Evolutionary conservation across 2,797 vertebrate genomes (phyloP), one percentile per base, ranked within the genome.

Genomic region (Argyrosomus regius): DNA sequence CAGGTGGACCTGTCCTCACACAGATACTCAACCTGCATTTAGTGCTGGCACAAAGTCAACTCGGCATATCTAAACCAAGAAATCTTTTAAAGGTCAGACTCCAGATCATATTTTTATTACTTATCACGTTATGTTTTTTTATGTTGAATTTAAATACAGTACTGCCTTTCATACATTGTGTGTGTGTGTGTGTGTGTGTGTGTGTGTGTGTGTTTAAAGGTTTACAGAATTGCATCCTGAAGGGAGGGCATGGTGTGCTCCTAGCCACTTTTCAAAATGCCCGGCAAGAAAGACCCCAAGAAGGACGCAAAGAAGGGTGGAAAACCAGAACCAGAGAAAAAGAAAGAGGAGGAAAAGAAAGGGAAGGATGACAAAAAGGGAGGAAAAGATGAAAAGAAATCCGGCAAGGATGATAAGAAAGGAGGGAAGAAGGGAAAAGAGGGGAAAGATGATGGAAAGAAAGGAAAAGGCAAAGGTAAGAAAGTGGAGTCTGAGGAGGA

Each of bases 401-500:
- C 77, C 28, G 45, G 86, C 20, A 92, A 93, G 31, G 90, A 92
- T 18, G 90, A 92, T 43, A 94, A 94, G 81, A 95, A 95, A 83
- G 91, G 89, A 2, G 92, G 86, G 1, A 92, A 92, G 64, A 93
- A 92, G 43, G 92, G 87, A 57, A 93, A 93, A 49, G 89, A 92
- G 82, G 88, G 88, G 5, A 95, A 93, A 79, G 94, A 94, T 72
- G 92, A 92, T 78, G 91, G 90, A 64, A 95, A 94, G 79, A 94
- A 94, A 82, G 85, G 92, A 79, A 94, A 93, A 75, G 92, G 90
- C 0, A 94, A 93, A 75, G 83, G 87, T 5, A 95, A 95, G 83
- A 98, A 97, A 82, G 96, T 93, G 13, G 96, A 97, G 84, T 95
- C 94, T 0, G 96, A 97, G 56, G 96, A 97, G 54, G 94, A 94